phyloP scores from a whole-genome alignment of 2,888 invertebrate species.

The Eupithecia insigniata region DNA sequence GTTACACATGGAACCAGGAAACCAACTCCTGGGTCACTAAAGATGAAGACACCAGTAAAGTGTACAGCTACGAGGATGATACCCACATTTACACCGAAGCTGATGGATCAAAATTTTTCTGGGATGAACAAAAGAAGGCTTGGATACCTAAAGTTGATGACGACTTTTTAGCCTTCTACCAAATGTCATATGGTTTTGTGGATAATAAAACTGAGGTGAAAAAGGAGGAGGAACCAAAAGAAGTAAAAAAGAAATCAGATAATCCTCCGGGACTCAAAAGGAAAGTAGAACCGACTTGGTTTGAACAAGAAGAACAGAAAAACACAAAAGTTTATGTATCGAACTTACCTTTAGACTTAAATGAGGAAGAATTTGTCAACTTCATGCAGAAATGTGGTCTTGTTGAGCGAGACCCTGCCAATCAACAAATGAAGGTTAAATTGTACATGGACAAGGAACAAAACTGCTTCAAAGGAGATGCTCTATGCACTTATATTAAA shows the following conservation, averaged over 20 bases:
- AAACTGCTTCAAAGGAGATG: slow-evolving; percentile 96
- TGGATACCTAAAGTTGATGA: slow-evolving; percentile 99
- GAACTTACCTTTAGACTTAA: slow-evolving; percentile 94
- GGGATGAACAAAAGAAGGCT: slow-evolving; percentile 95
- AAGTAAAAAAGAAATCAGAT: slow-evolving; percentile 66
- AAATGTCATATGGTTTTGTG: slow-evolving; percentile 96
- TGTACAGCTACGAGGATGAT: slow-evolving; percentile 90
- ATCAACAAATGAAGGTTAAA: slow-evolving; percentile 94
- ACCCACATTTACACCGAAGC: slow-evolving; percentile 91
- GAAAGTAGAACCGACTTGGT: slow-evolving; percentile 91
- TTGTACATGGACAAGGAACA: slow-evolving; percentile 93
- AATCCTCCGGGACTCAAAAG: slow-evolving; percentile 76
- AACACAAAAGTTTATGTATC: slow-evolving; percentile 99
- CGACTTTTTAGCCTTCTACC: slow-evolving; percentile 97
- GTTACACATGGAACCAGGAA: slow-evolving; percentile 86
- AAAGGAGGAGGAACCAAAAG: slow-evolving; percentile 58
- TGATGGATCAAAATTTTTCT: slow-evolving; percentile 95
- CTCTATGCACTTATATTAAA: slow-evolving; percentile 97
- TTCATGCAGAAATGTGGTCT: slow-evolving; percentile 98
- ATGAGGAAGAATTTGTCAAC: slow-evolving; percentile 94
- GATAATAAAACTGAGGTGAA: slow-evolving; percentile 81
- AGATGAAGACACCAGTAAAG: slow-evolving; percentile 63
- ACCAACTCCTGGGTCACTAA: slow-evolving; percentile 81
- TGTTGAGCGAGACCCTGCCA: slow-evolving; percentile 93
- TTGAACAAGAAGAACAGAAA: slow-evolving; percentile 91